Conservation (phyloP, 2,113 vertebrate genomes). For the human region DNA sequence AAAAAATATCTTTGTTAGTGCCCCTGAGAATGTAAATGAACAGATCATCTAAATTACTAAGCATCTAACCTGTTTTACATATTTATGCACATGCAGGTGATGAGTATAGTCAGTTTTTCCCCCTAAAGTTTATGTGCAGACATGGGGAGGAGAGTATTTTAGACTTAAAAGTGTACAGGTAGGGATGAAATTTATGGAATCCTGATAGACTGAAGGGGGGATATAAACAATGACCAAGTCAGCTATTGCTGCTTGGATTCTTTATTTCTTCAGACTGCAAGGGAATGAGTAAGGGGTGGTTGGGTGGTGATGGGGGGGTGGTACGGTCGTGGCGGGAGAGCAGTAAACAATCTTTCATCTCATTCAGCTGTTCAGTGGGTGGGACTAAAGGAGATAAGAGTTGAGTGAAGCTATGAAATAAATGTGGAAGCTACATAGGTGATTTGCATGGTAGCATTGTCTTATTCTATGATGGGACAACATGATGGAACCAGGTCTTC, state of each 20-base stretch:
- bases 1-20: neutral
- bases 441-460: neutral
- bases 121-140: neutral
- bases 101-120: neutral
- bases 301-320: neutral
- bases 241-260: neutral
- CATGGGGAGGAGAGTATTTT: neutral
- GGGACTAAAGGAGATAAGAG: neutral
- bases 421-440: neutral
- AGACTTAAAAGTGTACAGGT: neutral
- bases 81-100: neutral
- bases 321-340: neutral
- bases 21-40: neutral
- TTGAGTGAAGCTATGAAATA: neutral
- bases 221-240: neutral
- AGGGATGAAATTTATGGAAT: neutral
- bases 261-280: neutral
- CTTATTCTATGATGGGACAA: neutral
- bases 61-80: neutral
- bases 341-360: conserved; percentile 43
- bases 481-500: neutral
- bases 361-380: conserved; percentile 56
- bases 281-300: neutral
- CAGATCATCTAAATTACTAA: neutral
- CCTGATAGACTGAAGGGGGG: neutral